Evolutionary conservation across 2,113 vertebrate species (phyloP).

Genomic region (Phrynocephalus versicolor): DNA sequence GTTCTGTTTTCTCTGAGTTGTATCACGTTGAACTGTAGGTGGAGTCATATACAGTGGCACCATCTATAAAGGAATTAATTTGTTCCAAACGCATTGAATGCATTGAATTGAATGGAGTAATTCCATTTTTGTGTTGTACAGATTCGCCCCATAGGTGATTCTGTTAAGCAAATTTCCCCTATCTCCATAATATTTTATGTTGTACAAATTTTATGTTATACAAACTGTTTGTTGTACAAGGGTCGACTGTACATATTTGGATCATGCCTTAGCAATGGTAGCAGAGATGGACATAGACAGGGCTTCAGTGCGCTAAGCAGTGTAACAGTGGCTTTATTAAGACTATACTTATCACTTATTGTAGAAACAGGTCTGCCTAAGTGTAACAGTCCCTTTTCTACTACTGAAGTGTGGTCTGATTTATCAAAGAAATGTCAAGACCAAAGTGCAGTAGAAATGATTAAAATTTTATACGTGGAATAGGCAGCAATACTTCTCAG

Average conservation of each 20-base stretch:
- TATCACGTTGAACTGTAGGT: not conserved
- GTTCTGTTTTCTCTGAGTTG: not conserved
- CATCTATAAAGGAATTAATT: no score
- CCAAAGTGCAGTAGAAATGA: conserved; percentile 1
- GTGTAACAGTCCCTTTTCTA: not conserved
- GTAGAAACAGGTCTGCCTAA: not conserved
- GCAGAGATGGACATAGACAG: not conserved
- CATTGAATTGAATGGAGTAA: no score
- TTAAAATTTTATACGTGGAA: not conserved
- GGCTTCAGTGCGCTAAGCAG: not conserved
- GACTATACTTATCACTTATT: not conserved
- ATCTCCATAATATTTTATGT: no score
- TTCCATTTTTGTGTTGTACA: no score
- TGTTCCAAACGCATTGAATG: no score
- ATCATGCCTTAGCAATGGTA: not conserved
- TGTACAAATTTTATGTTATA: no score
- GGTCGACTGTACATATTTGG: no score
- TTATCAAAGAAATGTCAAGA: not conserved
- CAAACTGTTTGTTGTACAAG: no score
- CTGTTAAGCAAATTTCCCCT: no score
- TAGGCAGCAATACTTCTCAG: conserved; percentile 11
- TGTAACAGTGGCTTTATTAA: not conserved
- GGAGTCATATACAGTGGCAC: not conserved
- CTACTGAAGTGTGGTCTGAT: not conserved
- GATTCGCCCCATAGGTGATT: no score